Percentiles rank a stretch among this genome's conserved stretches.
phyloP scores from a whole-genome alignment of 2,888 invertebrate species.

The Acanthosepion pharaonis region DNA sequence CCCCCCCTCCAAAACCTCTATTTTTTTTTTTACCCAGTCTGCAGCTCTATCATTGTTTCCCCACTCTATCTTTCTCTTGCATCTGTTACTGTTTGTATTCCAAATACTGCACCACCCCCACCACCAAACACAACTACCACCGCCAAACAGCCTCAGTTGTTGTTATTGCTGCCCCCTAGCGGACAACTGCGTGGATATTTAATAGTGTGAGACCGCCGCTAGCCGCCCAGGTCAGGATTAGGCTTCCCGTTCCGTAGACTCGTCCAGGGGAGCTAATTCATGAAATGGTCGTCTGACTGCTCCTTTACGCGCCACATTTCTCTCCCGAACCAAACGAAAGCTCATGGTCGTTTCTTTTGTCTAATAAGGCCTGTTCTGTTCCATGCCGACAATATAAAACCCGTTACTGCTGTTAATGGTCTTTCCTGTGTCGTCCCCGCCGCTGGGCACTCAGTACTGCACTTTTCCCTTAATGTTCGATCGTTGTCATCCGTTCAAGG shows the following conservation, averaged over 20 bases:
- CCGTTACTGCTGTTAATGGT: not conserved
- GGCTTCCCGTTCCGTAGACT: not conserved
- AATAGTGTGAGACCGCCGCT: not conserved
- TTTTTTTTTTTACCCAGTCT: no score
- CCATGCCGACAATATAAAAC: not conserved
- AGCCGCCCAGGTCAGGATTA: not conserved
- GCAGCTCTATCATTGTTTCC: not conserved
- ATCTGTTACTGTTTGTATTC: not conserved
- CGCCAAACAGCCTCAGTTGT: not conserved
- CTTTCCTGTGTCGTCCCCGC: not conserved
- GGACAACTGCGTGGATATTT: not conserved
- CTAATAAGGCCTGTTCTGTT: not conserved
- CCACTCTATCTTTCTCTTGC: not conserved
- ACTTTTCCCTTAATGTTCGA: not conserved
- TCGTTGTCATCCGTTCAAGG: not conserved
- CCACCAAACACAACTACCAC: not conserved
- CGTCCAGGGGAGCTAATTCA: slow-evolving; percentile 18
- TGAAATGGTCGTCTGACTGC: not conserved
- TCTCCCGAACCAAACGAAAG: not conserved
- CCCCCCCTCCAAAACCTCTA: no score
- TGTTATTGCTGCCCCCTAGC: not conserved
- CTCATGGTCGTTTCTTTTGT: not conserved
- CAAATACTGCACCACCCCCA: not conserved
- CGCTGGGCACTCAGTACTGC: not conserved
- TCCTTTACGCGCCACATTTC: not conserved